Evolutionary conservation across 2,113 vertebrate species (phyloP).

Genomic region (Nannospalax galili): DNA sequence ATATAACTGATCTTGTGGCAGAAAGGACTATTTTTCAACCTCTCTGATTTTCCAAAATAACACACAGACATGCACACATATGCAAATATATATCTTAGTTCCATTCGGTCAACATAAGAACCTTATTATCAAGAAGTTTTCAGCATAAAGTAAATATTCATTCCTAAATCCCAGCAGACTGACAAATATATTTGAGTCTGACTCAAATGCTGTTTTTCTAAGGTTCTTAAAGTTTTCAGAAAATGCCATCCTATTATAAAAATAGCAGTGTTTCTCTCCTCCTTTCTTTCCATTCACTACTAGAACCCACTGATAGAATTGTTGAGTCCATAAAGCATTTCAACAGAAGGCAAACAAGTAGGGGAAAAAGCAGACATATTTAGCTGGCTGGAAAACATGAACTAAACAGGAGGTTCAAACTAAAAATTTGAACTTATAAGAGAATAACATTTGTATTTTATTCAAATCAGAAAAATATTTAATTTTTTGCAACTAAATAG

Average conservation of each 20-base stretch:
- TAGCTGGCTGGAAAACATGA: slow-evolving; percentile 34
- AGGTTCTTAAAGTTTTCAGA: background rate
- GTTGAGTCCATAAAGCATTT: slow-evolving; percentile 62
- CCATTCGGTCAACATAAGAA: background rate
- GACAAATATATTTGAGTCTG: background rate
- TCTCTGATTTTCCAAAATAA: background rate
- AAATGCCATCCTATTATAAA: slow-evolving; percentile 50
- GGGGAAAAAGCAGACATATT: slow-evolving; percentile 47
- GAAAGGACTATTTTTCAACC: background rate
- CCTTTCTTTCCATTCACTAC: background rate
- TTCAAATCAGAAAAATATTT: slow-evolving; percentile 45
- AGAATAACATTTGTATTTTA: slow-evolving; percentile 47
- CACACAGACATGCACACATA: background rate
- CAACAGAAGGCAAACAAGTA: slow-evolving; percentile 64
- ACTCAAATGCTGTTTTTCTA: background rate
- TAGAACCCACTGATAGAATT: slow-evolving; percentile 62
- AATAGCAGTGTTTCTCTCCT: slow-evolving; percentile 37
- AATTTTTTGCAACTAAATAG: background rate
- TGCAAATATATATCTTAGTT: background rate
- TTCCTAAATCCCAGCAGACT: background rate
- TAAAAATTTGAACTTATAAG: slow-evolving; percentile 50
- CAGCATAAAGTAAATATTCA: background rate
- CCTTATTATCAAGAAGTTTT: background rate
- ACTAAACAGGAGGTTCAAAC: slow-evolving; percentile 54
- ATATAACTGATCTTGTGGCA: background rate